A percentile compares a stretch with the other conserved stretches of the same genome.
Conservation (phyloP, 2,113 vertebrate genomes). For the Glaucomys volans region DNA sequence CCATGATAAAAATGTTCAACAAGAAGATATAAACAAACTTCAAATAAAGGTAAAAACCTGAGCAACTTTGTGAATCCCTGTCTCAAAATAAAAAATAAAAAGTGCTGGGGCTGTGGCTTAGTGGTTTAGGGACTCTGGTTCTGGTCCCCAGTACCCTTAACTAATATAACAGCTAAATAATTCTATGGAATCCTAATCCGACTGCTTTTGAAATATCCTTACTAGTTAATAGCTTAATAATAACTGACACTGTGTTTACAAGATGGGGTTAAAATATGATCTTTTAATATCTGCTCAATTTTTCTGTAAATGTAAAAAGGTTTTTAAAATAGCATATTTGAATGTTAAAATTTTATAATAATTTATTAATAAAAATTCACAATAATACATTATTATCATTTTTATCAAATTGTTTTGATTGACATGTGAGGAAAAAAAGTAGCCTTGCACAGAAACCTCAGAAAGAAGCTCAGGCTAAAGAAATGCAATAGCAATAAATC, state of each 20-base stretch:
- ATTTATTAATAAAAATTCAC: too few species aligned
- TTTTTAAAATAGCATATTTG: neutral
- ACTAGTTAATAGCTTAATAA: neutral
- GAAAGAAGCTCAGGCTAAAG: neutral
- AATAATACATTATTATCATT: neutral
- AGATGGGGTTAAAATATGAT: neutral
- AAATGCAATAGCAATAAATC: neutral
- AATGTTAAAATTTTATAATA: neutral
- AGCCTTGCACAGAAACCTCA: neutral
- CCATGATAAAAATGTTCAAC: neutral
- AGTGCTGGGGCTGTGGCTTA: too few species aligned
- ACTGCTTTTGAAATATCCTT: too few species aligned
- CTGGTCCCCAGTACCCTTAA: neutral
- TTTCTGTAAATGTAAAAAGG: neutral
- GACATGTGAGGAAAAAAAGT: neutral
- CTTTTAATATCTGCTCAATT: neutral
- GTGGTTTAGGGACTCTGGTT: too few species aligned
- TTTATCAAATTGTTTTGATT: neutral
- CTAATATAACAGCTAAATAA: neutral
- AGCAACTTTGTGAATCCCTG: too few species aligned
- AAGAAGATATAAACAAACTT: neutral
- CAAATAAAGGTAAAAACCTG: neutral
- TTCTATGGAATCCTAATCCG: too few species aligned
- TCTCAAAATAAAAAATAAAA: too few species aligned
- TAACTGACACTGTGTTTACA: neutral